Base-by-base conservation (phyloP, 2,797 vertebrate species). In the Tapirus indicus region DNA sequence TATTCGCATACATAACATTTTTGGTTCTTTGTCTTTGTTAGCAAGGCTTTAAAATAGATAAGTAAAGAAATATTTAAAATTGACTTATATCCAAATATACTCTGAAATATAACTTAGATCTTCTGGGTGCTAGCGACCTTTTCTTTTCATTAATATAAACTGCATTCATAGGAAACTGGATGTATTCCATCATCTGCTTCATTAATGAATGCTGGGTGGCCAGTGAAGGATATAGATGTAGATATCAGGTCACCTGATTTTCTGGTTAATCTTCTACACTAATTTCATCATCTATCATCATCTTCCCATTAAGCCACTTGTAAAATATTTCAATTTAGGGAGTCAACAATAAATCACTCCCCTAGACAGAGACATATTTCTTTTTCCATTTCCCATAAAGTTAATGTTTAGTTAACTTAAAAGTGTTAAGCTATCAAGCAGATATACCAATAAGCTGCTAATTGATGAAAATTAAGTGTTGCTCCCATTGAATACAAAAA, bases 261-360 rank as follows among this genome's bases (percentile, higher is more conserved):
- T 97, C 93, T 97, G 47, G 93, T 96, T 97, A 95, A 96, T 94
- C 90, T 97, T 92, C 97, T 94, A 78, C 79, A 94, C 69, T 98
- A 95, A 98, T 98, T 97, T 95, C 84, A 87, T 93, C 97, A 97
- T 98, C 98, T 93, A 89, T 98, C 98, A 98, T 97, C 98, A 96
- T 97, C 92, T 97, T 96, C 80, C 94, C 78, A 98, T 98, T 98
- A 98, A 97, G 54, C 82, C 69, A 96, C 86, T 97, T 97, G 17
- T 97, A 96, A 96, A 96, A 95, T 95, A 96, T 97, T 97, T 96
- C 85, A 94, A 75, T 95, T 86, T 88, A 96, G 84, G 88, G 68
- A 96, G 79, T 97, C 84, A 93, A 97, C 52, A 95, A 95, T 96
- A 97, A 97, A 97, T 94, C 90, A 92, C 56, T 94, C 90, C 91